Percentiles rank a stretch among this genome's conserved stretches.
Conservation (phyloP, 1,140 invertebrate genomes). For the Venturia canescens region DNA sequence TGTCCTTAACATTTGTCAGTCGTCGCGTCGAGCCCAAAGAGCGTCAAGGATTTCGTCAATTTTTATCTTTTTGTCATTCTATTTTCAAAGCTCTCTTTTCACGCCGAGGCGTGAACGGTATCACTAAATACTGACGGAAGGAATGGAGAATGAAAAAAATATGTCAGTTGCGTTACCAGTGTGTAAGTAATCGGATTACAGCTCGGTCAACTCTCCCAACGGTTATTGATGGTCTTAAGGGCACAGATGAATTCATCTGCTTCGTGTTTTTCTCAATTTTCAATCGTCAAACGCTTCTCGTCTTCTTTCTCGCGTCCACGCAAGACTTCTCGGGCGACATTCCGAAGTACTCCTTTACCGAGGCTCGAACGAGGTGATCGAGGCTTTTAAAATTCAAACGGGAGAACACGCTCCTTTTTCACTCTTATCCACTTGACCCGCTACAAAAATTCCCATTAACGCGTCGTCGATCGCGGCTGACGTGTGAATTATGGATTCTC, state of each 20-base stretch:
- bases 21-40: neutral
- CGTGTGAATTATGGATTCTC: too few relatives aligned
- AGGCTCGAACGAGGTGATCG: too few relatives aligned
- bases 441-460: too few relatives aligned
- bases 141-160: neutral
- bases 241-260: neutral
- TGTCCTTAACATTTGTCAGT: neutral
- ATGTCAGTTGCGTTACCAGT: constrained; percentile 25
- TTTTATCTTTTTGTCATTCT: too few relatives aligned
- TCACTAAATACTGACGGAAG: neutral
- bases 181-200: constrained; percentile 43
- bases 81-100: neutral
- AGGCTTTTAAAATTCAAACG: too few relatives aligned
- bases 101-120: constrained; percentile 5
- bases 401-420: too few relatives aligned
- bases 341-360: too few relatives aligned
- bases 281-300: neutral
- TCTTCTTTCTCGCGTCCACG: too few relatives aligned
- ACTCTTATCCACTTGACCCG: too few relatives aligned
- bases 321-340: too few relatives aligned
- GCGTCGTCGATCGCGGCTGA: too few relatives aligned
- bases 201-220: constrained; percentile 4
- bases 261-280: neutral
- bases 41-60: neutral
- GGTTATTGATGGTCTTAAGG: constrained; percentile 20